These are phyloP conservation scores for Drosophila sp. DNA, from an alignment of 1,140 invertebrate genomes.

Conservation along the genomic window DNA sequence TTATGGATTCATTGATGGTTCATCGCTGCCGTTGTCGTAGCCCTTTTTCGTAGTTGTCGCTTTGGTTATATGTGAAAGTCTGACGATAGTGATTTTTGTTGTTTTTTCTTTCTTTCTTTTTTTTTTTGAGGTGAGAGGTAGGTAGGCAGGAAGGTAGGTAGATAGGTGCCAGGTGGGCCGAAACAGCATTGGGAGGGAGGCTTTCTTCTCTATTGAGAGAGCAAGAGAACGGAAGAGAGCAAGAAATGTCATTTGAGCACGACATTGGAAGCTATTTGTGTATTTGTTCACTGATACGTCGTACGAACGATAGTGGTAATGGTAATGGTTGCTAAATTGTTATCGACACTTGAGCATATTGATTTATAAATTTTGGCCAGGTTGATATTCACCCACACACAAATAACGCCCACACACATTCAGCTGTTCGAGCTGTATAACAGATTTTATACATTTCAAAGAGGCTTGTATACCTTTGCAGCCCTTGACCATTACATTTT, in stretches of 20 bases:
- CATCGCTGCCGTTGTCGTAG: constrained; percentile 20
- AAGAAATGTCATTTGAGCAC: constrained; percentile 30
- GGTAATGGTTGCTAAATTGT: constrained; percentile 55
- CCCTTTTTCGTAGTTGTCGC: constrained; percentile 29
- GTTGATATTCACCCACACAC: constrained; percentile 15
- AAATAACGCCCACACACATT: background rate
- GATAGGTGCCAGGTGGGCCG: constrained; percentile 26
- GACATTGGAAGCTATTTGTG: constrained; percentile 58
- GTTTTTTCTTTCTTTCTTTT: no score
- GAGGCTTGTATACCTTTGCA: no score
- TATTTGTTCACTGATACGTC: constrained; percentile 51
- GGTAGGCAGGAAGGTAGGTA: constrained; percentile 1
- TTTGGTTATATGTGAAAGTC: constrained; percentile 57
- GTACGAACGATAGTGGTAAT: background rate
- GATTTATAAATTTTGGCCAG: constrained; percentile 44
- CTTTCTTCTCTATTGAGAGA: constrained; percentile 36
- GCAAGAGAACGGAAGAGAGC: constrained; percentile 18
- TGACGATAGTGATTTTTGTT: constrained; percentile 33
- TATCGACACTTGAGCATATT: constrained; percentile 55
- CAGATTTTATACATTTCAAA: background rate
- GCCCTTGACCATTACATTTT: no score
- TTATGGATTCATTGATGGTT: constrained; percentile 46
- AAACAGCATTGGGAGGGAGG: background rate
- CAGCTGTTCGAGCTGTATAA: background rate
- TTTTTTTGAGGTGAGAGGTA: constrained; percentile 4